These are phyloP conservation scores for Ecliptopera silaceata DNA, from an alignment of 2,888 invertebrate species.

Conservation along the genomic window DNA sequence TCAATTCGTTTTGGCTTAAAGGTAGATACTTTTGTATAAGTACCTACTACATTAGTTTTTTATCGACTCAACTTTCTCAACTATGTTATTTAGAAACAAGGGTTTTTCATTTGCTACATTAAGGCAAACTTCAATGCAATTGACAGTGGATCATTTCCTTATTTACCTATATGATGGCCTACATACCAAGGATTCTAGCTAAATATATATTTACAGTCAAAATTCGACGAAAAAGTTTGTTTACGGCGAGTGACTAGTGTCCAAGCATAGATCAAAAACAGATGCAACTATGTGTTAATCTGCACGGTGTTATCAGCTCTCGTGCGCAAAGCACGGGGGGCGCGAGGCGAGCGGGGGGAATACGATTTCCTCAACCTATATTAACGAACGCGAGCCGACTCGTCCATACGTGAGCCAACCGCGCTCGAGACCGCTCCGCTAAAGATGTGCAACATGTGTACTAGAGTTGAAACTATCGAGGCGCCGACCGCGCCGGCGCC, in stretches of 20 bases:
- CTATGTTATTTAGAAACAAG: no score
- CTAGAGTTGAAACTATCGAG: conserved; percentile 55
- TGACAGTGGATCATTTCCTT: no score
- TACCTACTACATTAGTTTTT: no score
- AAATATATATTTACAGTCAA: neutral
- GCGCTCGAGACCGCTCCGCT: conserved; percentile 23
- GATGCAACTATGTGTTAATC: neutral
- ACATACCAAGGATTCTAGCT: neutral
- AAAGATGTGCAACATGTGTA: conserved; percentile 76
- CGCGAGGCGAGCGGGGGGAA: conserved; percentile 54
- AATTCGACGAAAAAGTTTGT: conserved; percentile 4
- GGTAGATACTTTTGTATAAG: no score
- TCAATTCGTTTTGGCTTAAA: no score
- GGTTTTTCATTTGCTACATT: no score
- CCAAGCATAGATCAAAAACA: neutral
- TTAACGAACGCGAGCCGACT: conserved; percentile 47
- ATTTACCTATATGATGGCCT: neutral
- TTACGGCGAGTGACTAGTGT: neutral
- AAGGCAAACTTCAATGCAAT: no score
- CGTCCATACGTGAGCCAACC: conserved; percentile 47
- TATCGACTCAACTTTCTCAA: no score
- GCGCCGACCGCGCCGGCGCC: conserved; percentile 41
- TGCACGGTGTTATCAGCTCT: conserved; percentile 29
- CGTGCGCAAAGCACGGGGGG: conserved; percentile 38
- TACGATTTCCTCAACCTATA: conserved; percentile 66